Percentiles rank a stretch among this genome's conserved stretches.
These are phyloP conservation scores for Calyptomena viridis DNA, from an alignment of 2,113 vertebrate species.

Conservation along the genomic window DNA sequence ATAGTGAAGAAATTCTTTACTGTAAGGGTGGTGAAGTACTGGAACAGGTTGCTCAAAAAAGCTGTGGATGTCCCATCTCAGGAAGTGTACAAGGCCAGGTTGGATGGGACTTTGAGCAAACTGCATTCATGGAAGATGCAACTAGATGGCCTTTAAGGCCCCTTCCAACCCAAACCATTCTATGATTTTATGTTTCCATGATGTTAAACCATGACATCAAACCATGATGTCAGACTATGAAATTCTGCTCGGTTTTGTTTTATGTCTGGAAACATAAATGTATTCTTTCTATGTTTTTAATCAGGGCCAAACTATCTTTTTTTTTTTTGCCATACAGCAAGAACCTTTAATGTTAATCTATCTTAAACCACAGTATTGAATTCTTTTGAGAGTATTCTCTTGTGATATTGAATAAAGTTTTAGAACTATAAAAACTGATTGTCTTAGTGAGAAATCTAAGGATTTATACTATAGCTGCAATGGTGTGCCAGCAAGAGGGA, in stretches of 20 bases:
- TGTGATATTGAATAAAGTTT: background rate
- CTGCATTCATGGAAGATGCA: background rate
- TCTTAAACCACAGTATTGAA: background rate
- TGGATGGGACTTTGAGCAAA: background rate
- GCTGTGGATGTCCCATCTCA: background rate
- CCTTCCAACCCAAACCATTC: rapidly evolving
- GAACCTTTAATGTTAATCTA: background rate
- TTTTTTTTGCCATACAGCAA: background rate
- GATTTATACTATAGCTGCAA: background rate
- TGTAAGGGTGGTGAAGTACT: background rate
- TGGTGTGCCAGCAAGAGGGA: background rate
- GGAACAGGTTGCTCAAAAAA: background rate
- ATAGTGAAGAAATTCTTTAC: background rate
- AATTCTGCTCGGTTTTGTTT: background rate
- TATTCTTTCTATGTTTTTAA: background rate
- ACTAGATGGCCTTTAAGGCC: background rate
- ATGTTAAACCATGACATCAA: background rate
- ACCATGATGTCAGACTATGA: background rate
- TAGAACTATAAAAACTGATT: background rate
- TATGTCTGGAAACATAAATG: background rate
- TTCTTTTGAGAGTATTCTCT: background rate
- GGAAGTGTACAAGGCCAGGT: background rate
- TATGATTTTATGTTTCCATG: background rate
- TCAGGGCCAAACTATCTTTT: background rate
- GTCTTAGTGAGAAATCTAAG: background rate